Base-by-base conservation (phyloP, 2,113 vertebrate species). In the Saccopteryx bilineata region DNA sequence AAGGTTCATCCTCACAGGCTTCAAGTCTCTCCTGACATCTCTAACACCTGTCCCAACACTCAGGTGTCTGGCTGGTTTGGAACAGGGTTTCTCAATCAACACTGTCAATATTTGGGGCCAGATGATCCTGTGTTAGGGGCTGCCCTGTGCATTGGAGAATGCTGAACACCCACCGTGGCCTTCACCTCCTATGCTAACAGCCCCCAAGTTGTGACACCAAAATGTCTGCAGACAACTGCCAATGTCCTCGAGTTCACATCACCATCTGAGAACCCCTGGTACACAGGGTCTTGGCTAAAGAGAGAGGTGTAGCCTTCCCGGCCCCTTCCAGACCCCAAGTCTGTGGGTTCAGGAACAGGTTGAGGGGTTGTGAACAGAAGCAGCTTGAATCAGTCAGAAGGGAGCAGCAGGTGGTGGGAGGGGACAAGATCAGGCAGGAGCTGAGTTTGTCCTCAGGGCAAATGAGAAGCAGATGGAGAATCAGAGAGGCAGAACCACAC, bases 121-220 rank as follows among this genome's bases (percentile, higher is more conserved):
- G 66, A 17, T 19, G 7, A 24, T 31, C 24, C 56, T 63, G 26
- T 8, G 8, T 0, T 33, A 15, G 12, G 50, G 26, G 23, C 23
- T 13, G 0, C 6, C 58, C 56, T 2, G 31, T 5, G 6, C 4
- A 0, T 1, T 50, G 14, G 14, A 46, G 39, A 28, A 1, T 5
- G 13, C 72, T 39, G 28, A 5, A 17, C 23, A 2, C 14, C 14
- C 5, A 9, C 50, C 15, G 33, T 31, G 6, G n/a, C 68, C 66
- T 3, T 75, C 7, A 26, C 26, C 31, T 9, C 1, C 15, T 14
- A 19, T 11, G 56, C 13, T 31, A 11, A 33, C 78, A 1, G 1
- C 12, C n/a, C 24, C 21, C 17, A 26, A 8, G 28, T 1, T 17
- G n/a, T 28, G 24, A 11, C 26, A 8, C 26, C 8, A 5, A 31